Base-by-base conservation (phyloP, 2,888 invertebrate genomes). In the Ptychoptera albimana region DNA sequence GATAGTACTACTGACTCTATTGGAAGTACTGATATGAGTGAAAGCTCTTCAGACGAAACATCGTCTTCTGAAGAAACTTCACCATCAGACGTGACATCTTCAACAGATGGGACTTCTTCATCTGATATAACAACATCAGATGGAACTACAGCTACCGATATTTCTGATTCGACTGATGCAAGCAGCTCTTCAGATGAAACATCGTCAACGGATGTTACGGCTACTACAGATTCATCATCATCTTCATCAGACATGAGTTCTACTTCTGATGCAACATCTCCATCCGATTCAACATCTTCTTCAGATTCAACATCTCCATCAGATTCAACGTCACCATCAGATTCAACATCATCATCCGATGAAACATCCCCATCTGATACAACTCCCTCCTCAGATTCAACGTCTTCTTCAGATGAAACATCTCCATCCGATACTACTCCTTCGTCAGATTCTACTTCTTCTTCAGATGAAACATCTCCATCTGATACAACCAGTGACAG, bases 261-360 rank as follows among this genome's bases (percentile, higher is more conserved):
- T 36, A 49, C 54, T 5, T 52, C 55, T 9, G 54, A 53, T 35
- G 29, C 43, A 45, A 16, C 11, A 6, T 44, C 49, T 31, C 55
- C 57, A 10, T 57, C 55, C 12, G 54, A 53, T n/a, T 43, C 50
- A n/a, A 50, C 52, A 8, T 44, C 30, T 9, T 13, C 39, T 9
- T 30, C 39, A 13, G 29, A 39, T 3, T 30, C 39, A 12, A 39
- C 12, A 39, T 12, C 39, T 8, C 46, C 53, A 14, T 46, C 53
- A 16, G 52, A 50, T 40, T 16, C 16, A n/a, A 45, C 49, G 5
- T 43, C 39, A 37, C 48, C 54, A 7, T 52, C 55, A 9, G 54
- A 53, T 35, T 23, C 43, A 45, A 16, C 11, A 6, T 44, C 49
- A 31, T 55, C 57, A 10, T 57, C 55, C n/a, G 54, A 53, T n/a